phyloP scores from a whole-genome alignment of 2,113 vertebrate species.

The Peromyscus californicus region DNA sequence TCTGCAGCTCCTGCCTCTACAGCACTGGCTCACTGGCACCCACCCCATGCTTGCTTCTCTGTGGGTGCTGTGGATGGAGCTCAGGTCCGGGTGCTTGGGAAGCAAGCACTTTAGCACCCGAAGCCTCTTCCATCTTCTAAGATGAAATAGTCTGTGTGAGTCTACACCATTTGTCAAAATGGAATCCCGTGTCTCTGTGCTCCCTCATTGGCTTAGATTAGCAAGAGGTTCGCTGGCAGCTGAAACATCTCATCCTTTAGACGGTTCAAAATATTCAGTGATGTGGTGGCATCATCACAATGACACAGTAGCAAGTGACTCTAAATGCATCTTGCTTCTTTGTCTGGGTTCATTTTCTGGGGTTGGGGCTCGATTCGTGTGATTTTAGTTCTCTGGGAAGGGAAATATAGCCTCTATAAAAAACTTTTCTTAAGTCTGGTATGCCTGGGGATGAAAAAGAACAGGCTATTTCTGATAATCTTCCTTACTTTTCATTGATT shows the following conservation, averaged over 20 bases:
- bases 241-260: background rate
- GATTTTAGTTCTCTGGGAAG: slow-evolving; percentile 15
- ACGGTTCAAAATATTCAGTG: background rate
- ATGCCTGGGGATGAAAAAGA: slow-evolving; percentile 26
- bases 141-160: background rate
- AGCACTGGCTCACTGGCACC: background rate
- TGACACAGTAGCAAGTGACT: background rate
- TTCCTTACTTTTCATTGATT: background rate
- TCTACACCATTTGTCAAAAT: background rate
- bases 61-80: background rate
- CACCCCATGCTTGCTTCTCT: background rate
- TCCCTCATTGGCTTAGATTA: background rate
- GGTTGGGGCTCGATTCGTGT: background rate
- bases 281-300: background rate
- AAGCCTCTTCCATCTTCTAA: background rate
- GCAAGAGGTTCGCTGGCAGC: background rate
- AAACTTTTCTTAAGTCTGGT: background rate
- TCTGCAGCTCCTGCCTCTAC: too few relatives aligned
- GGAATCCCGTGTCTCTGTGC: background rate
- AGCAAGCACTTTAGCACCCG: too few relatives aligned
- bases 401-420: background rate
- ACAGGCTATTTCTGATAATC: slow-evolving; percentile 37
- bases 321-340: background rate
- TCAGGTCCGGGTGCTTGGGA: background rate
- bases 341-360: background rate